phyloP scores from a whole-genome alignment of 2,797 vertebrate genomes.

The Phyllotis vaccarum region DNA sequence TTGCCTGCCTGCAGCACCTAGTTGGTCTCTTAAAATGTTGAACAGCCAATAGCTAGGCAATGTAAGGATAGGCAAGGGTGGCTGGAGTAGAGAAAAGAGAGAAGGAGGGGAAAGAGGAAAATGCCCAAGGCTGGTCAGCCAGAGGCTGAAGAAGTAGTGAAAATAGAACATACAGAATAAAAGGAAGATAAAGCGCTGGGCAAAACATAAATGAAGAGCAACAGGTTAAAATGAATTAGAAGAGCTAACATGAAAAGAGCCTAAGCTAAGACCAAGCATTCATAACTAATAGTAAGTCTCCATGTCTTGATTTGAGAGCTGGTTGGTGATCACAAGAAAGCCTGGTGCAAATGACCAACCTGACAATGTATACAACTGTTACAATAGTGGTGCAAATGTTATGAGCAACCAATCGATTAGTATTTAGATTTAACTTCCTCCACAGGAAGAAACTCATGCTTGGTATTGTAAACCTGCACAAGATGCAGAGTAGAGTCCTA shows the following conservation, averaged over 20 bases:
- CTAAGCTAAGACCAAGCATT: background rate
- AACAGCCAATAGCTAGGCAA: background rate
- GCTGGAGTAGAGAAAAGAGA: background rate
- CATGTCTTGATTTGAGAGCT: background rate
- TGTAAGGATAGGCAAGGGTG: background rate
- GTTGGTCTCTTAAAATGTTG: background rate
- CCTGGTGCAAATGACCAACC: background rate
- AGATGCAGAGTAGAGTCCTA: background rate
- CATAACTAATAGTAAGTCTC: background rate
- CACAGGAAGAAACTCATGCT: background rate
- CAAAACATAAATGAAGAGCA: background rate
- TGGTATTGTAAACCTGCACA: background rate
- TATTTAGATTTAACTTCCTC: background rate
- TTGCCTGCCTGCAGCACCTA: background rate
- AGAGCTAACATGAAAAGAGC: background rate
- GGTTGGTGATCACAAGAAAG: background rate
- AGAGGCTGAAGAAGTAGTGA: background rate
- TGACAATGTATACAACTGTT: background rate
- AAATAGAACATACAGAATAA: background rate
- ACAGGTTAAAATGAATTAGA: background rate
- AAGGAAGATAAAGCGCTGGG: background rate
- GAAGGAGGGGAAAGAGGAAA: background rate
- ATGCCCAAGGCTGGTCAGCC: background rate
- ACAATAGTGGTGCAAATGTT: background rate
- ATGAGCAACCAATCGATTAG: background rate